Conservation (phyloP, 2,888 invertebrate species). For the Heliconius aoede region DNA sequence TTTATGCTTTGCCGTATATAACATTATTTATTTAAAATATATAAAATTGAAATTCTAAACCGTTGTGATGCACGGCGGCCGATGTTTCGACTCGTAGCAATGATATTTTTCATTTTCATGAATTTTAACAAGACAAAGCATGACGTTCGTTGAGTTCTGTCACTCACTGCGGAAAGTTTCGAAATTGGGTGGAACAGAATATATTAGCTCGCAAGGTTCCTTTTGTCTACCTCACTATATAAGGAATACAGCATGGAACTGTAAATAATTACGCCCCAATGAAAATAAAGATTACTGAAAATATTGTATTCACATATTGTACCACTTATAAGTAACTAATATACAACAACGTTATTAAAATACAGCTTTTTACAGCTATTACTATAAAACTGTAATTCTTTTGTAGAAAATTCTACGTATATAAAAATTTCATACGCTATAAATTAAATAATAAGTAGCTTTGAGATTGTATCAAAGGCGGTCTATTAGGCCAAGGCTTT, state of each 20-base stretch:
- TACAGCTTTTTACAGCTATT: background rate
- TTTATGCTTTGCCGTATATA: background rate
- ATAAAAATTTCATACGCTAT: slow-evolving; percentile 13
- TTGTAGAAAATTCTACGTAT: background rate
- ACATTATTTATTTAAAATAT: too few relatives aligned
- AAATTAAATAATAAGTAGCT: slow-evolving; percentile 26
- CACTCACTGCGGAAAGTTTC: too few relatives aligned
- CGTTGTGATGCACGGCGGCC: too few relatives aligned
- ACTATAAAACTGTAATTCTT: slow-evolving; percentile 10
- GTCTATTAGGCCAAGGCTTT: slow-evolving; percentile 29
- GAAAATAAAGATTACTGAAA: background rate
- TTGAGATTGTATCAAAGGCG: slow-evolving; percentile 23
- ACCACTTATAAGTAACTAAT: background rate
- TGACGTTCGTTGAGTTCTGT: too few relatives aligned
- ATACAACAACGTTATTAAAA: background rate
- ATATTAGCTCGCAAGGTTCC: too few relatives aligned
- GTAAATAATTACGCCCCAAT: background rate
- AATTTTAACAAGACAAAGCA: too few relatives aligned
- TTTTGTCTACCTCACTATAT: background rate
- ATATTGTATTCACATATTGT: background rate
- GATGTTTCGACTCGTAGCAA: too few relatives aligned
- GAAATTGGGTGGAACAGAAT: too few relatives aligned
- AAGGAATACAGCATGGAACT: background rate
- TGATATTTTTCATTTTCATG: too few relatives aligned
- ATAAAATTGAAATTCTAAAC: too few relatives aligned